phyloP scores from a whole-genome alignment of 1,140 invertebrate genomes.

The Drosophila jambulina region DNA sequence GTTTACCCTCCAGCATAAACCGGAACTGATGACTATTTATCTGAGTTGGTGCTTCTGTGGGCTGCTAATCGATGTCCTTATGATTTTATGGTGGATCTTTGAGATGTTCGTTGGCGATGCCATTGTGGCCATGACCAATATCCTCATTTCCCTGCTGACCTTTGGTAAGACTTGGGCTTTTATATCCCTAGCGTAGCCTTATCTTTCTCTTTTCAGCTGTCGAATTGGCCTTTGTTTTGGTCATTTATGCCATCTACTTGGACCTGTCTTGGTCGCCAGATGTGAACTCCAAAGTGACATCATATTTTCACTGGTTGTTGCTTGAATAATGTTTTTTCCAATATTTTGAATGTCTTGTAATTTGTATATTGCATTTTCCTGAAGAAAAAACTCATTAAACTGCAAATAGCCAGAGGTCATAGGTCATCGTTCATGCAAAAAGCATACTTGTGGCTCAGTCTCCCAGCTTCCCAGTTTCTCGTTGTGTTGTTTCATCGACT shows the following conservation, averaged over 20 bases:
- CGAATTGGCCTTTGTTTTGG: constrained; percentile 57
- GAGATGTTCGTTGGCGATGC: constrained; percentile 52
- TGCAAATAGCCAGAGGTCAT: constrained; percentile 4
- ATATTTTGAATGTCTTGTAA: background rate
- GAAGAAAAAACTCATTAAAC: constrained; percentile 18
- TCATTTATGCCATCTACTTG: constrained; percentile 55
- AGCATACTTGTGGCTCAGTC: constrained; percentile 5
- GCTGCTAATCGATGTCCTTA: constrained; percentile 47
- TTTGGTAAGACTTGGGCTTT: constrained; percentile 37
- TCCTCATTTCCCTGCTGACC: constrained; percentile 63
- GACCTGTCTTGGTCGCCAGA: constrained; percentile 5
- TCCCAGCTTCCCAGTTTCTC: constrained; percentile 12
- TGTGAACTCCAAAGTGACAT: background rate
- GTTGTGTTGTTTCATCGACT: constrained; percentile 21
- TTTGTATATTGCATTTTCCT: background rate
- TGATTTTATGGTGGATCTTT: constrained; percentile 50
- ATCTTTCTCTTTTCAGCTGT: constrained; percentile 36
- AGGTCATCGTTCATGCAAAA: constrained; percentile 27
- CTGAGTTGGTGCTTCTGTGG: constrained; percentile 56
- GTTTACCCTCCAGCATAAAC: constrained; percentile 33
- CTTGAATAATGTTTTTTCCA: constrained; percentile 11
- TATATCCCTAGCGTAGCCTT: background rate
- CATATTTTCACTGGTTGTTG: constrained; percentile 5
- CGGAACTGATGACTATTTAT: constrained; percentile 55
- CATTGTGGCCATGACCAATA: constrained; percentile 68